Base-by-base conservation (phyloP, 2,797 vertebrate genomes). In the Nothura maculosa region DNA sequence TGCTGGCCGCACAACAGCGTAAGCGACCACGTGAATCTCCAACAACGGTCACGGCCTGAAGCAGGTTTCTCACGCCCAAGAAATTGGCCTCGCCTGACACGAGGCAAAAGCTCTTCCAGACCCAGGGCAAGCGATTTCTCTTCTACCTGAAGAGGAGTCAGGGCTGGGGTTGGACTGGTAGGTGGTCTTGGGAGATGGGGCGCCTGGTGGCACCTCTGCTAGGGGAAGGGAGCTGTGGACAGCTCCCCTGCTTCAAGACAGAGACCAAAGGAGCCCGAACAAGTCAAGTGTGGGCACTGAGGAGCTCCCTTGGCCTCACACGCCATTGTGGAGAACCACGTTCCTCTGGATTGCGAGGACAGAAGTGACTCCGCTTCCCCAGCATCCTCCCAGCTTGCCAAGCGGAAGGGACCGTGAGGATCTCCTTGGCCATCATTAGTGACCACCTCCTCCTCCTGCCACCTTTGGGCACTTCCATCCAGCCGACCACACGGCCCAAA, bases 1-100 rank as follows among this genome's bases (percentile, higher is more conserved):
- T 96, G 96, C 97, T 96, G 97, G 86, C 25, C 42, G 91, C 94
- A 86, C 92, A 92, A 94, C 96, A 97, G 96, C 96, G 96, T 94
- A 78, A 93, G 90, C 93, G 88, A 95, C 94, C 96, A 93, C 6
- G 62, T 45, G 92, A 93, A 81, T 76, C 89, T 93, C 45, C 5
- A 84, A 73, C 85, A 64, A 86, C 7, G 90, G 84, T 82, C 87
- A 89, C 34, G 94, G 96, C 96, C 96, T 92, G 87, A 93, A 96
- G 95, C 95, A 60, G 93, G 64, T 87, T 93, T 93, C 87, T 54
- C 86, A 57, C 70, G 45, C 4, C 74, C 77, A 86, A 67, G 81
- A 58, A 73, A 67, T 54, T 74, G 80, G 86, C 91, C 88, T 66
- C 80, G 63, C 89, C n/a, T 24, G 81, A 61, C 45, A 17, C 4